Evolutionary conservation across 2,888 invertebrate species (phyloP).

Genomic region (Psylliodes chrysocephalus): DNA sequence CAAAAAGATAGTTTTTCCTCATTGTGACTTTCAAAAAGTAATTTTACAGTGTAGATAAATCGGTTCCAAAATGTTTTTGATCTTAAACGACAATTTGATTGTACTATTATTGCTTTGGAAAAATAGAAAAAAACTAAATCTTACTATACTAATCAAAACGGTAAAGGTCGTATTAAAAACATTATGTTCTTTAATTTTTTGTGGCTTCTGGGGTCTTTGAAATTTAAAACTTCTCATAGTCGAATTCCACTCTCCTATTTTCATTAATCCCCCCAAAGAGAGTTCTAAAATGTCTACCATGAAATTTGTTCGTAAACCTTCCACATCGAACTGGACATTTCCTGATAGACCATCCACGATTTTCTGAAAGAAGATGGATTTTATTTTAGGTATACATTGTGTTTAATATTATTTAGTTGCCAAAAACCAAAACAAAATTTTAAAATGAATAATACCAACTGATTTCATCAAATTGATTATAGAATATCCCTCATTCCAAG

Average conservation of each 20-base stretch:
- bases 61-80: no score
- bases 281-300: constrained; percentile 76
- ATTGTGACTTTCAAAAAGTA: no score
- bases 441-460: constrained; percentile 64
- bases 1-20: no score
- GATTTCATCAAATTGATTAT: constrained; percentile 85
- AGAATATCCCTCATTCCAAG: constrained; percentile 85
- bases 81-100: no score
- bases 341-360: constrained; percentile 78
- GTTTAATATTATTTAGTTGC: no score
- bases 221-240: constrained; percentile 55
- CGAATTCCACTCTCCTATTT: constrained; percentile 76
- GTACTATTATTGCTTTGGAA: no score
- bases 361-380: constrained; percentile 70
- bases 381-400: no score
- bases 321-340: constrained; percentile 78
- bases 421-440: background rate
- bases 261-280: constrained; percentile 71
- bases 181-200: constrained; percentile 63
- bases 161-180: constrained; percentile 78
- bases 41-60: no score
- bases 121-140: no score
- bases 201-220: constrained; percentile 13
- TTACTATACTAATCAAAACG: constrained; percentile 79
- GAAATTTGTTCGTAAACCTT: constrained; percentile 80